A percentile compares a stretch with the other conserved stretches of the same genome.
Conservation (phyloP, 37 sponge, comb jelly and placozoan genomes). For the Petrosia ficiformis region DNA sequence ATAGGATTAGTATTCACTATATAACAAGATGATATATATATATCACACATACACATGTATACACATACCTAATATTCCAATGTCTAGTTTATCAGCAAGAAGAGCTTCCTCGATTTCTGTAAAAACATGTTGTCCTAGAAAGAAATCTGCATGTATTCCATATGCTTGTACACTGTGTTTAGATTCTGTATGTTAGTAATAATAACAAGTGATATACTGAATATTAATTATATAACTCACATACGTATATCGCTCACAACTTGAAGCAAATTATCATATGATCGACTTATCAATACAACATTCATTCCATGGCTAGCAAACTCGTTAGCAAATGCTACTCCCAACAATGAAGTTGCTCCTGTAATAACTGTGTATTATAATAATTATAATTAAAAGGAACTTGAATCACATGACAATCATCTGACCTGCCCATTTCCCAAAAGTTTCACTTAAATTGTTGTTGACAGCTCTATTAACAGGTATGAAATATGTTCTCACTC, state of each 20-base stretch:
- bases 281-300: conserved; percentile 60
- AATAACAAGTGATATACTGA: neutral
- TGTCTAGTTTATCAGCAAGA: conserved; percentile 21
- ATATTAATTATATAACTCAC: neutral
- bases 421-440: conserved; percentile 84
- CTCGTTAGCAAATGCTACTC: conserved; percentile 81
- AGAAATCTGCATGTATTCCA: conserved; percentile 75
- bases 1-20: conserved; percentile 67
- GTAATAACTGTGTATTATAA: no score
- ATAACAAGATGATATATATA: neutral
- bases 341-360: conserved; percentile 70
- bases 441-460: conserved; percentile 7
- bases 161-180: conserved; percentile 41
- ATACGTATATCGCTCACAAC: conserved; percentile 59
- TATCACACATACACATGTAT: neutral
- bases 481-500: conserved; percentile 50
- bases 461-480: conserved; percentile 25
- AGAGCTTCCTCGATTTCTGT: conserved; percentile 69
- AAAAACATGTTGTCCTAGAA: conserved; percentile 46
- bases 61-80: conserved; percentile 69
- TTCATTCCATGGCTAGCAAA: conserved; percentile 67
- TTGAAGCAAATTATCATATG: conserved; percentile 47
- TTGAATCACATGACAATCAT: no score
- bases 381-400: no score
- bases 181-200: conserved; percentile 19